Percentiles rank a stretch among this genome's conserved stretches.
These are phyloP conservation scores for Polypedilum vanderplanki DNA, from an alignment of 1,140 invertebrate genomes.

Conservation along the genomic window DNA sequence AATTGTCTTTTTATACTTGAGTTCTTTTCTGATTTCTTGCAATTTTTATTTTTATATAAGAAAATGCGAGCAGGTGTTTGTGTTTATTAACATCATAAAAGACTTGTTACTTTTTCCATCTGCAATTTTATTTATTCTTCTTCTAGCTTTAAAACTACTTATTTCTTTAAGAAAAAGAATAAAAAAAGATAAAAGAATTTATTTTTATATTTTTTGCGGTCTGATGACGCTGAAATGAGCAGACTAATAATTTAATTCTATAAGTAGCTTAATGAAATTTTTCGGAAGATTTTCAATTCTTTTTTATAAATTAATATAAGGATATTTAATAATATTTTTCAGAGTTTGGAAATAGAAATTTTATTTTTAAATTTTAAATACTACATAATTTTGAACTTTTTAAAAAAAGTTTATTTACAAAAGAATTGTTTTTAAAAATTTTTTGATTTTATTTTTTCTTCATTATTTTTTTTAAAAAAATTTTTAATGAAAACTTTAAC, in stretches of 20 bases:
- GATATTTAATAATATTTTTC: not conserved
- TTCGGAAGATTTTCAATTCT: constrained; percentile 11
- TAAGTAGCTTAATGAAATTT: not conserved
- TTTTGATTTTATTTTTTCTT: no score
- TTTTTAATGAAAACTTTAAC: no score
- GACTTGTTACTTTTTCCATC: not conserved
- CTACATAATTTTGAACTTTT: no score
- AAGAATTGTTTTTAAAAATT: no score
- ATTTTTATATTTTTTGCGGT: not conserved
- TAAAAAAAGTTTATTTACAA: no score
- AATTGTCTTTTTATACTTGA: not conserved
- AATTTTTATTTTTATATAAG: not conserved
- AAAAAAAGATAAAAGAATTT: not conserved
- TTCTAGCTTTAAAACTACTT: no score
- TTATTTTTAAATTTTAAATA: no score
- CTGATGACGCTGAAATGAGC: not conserved
- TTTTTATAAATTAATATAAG: not conserved
- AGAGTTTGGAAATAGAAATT: not conserved
- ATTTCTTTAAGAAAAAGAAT: no score
- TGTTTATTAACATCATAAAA: constrained; percentile 15
- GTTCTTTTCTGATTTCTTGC: not conserved
- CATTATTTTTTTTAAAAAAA: no score
- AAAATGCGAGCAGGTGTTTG: not conserved
- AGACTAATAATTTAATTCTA: not conserved
- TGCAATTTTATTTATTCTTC: not conserved